A percentile compares a stretch with the other conserved stretches of the same genome.
phyloP scores from a whole-genome alignment of 2,888 invertebrate genomes.

The Acronicta psi region DNA sequence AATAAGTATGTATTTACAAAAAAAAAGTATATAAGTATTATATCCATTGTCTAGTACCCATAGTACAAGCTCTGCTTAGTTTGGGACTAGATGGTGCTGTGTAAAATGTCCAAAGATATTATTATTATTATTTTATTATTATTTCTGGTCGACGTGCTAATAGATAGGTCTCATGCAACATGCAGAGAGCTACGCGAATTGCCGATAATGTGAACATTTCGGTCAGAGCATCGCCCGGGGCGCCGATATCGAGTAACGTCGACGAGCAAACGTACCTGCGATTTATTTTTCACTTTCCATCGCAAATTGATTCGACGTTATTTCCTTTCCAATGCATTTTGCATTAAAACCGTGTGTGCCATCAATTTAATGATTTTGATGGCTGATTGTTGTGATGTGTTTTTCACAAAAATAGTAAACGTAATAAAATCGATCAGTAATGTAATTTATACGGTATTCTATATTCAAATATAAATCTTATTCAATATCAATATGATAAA shows the following conservation, averaged over 20 bases:
- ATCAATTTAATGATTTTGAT: constrained; percentile 34
- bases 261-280: constrained; percentile 45
- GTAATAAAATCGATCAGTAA: too few species aligned
- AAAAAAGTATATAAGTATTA: too few species aligned
- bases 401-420: too few species aligned
- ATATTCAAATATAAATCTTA: too few species aligned
- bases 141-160: constrained; percentile 9
- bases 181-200: constrained; percentile 20
- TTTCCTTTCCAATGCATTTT: constrained; percentile 53
- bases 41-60: too few species aligned
- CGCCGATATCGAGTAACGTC: constrained; percentile 52
- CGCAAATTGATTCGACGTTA: constrained; percentile 57
- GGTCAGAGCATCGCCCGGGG: constrained; percentile 41
- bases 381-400: constrained; percentile 13
- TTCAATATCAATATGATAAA: too few species aligned
- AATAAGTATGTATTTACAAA: too few species aligned
- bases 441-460: too few species aligned
- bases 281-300: constrained; percentile 61
- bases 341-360: constrained; percentile 39
- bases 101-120: too few species aligned
- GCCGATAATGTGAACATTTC: constrained; percentile 48
- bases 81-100: too few species aligned
- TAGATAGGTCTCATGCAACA: constrained; percentile 15
- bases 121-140: too few species aligned
- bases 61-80: too few species aligned